Percentiles rank a stretch among this genome's conserved stretches.
phyloP scores from a whole-genome alignment of 92 coral and sea anemone species.

The Heteractis magnifica region DNA sequence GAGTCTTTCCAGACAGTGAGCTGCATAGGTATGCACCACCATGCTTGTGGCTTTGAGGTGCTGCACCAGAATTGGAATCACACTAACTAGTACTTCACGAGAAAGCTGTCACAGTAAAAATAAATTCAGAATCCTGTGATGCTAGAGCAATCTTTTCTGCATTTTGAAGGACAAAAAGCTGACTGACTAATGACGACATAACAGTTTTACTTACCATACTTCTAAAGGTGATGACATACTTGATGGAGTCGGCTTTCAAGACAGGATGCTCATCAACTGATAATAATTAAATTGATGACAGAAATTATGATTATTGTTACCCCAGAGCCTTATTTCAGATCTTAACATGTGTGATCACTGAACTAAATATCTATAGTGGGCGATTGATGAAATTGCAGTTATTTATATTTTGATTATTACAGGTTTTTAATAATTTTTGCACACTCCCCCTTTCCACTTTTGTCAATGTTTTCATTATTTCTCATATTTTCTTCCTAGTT shows the following conservation, averaged over 20 bases:
- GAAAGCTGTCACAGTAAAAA: conserved; percentile 57
- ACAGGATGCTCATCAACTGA: conserved; percentile 79
- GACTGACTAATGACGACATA: conserved; percentile 7
- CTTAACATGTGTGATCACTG: no score
- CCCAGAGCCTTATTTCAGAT: not conserved
- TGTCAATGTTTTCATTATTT: no score
- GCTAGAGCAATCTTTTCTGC: no score
- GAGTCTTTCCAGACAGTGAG: conserved; percentile 88
- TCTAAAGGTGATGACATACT: conserved; percentile 88
- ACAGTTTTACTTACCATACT: conserved; percentile 80
- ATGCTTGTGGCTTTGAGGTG: conserved; percentile 83
- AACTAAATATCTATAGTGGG: no score
- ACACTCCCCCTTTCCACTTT: no score
- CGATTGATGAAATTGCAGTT: no score
- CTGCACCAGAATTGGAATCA: conserved; percentile 73
- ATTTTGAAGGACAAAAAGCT: not conserved
- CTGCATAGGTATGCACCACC: conserved; percentile 96
- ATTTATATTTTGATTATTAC: no score
- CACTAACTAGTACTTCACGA: conserved; percentile 74
- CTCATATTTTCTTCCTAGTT: no score
- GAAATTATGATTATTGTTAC: not conserved
- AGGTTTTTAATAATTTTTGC: no score
- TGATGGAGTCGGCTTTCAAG: conserved; percentile 90
- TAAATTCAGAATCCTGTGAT: not conserved
- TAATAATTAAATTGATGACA: no score